Percentiles rank a stretch among this genome's conserved stretches.
These are phyloP conservation scores for Dromaius novaehollandiae DNA, from an alignment of 2,113 vertebrate species.

Conservation along the genomic window DNA sequence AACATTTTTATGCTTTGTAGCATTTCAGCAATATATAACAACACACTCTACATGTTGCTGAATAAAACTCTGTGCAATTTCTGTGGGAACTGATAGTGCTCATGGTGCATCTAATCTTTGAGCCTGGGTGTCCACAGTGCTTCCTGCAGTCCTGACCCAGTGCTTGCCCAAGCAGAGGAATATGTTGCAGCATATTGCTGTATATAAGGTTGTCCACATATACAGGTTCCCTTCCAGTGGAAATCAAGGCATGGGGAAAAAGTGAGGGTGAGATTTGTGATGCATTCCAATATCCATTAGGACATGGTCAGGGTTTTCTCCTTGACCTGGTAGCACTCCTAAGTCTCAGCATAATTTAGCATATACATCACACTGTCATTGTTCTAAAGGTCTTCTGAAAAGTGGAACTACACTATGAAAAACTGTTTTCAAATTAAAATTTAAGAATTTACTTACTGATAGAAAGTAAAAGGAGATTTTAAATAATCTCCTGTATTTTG, in stretches of 20 bases:
- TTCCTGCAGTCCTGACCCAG: not conserved
- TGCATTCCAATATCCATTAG: not conserved
- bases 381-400: too few relatives aligned
- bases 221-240: not conserved
- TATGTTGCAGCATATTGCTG: not conserved
- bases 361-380: not conserved
- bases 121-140: not conserved
- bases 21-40: not conserved
- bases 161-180: not conserved
- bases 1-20: not conserved
- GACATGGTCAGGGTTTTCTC: not conserved
- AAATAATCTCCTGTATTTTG: not conserved
- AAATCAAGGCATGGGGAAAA: not conserved
- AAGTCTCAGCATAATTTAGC: not conserved
- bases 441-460: not conserved
- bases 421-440: not conserved
- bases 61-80: not conserved
- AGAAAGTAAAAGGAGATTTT: not conserved
- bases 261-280: not conserved
- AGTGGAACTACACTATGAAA: not conserved
- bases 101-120: not conserved
- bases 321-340: not conserved
- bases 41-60: not conserved
- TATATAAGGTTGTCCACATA: not conserved
- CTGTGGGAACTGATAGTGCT: not conserved